Conservation (phyloP, 2,888 invertebrate genomes). For the Napeogenes inachia region DNA sequence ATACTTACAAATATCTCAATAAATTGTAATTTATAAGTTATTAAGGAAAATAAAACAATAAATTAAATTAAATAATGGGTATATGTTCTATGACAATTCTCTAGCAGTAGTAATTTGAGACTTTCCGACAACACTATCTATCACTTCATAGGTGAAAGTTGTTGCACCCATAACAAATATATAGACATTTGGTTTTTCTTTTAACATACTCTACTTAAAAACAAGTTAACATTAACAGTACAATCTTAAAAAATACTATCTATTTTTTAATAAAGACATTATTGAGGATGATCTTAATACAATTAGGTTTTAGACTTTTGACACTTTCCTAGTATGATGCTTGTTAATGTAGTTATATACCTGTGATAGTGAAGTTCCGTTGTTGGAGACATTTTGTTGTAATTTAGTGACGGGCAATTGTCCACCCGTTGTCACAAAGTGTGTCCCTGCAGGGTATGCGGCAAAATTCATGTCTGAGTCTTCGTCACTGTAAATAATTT, state of each 20-base stretch:
- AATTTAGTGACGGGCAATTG: conserved; percentile 82
- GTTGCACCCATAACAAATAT: background rate
- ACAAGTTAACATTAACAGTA: no score
- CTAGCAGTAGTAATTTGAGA: no score
- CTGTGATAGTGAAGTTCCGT: conserved; percentile 73
- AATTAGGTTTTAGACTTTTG: background rate
- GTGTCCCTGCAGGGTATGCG: conserved; percentile 79
- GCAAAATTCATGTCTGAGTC: conserved; percentile 85
- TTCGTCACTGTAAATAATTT: conserved; percentile 54
- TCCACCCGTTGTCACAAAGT: conserved; percentile 62
- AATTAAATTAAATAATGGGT: no score
- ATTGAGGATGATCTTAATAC: no score
- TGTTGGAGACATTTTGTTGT: conserved; percentile 81
- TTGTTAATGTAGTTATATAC: conserved; percentile 39
- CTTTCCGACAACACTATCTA: background rate
- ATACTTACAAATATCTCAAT: no score
- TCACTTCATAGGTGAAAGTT: conserved; percentile 5
- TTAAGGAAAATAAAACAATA: no score
- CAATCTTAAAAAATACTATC: no score
- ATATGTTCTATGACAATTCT: no score
- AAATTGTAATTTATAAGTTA: no score
- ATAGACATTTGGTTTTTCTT: background rate
- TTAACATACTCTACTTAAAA: background rate
- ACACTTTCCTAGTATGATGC: no score
- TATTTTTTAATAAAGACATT: no score